A percentile compares a stretch with the other conserved stretches of the same genome.
Conservation (phyloP, 2,797 vertebrate genomes). For the Pipistrellus pygmaeus region DNA sequence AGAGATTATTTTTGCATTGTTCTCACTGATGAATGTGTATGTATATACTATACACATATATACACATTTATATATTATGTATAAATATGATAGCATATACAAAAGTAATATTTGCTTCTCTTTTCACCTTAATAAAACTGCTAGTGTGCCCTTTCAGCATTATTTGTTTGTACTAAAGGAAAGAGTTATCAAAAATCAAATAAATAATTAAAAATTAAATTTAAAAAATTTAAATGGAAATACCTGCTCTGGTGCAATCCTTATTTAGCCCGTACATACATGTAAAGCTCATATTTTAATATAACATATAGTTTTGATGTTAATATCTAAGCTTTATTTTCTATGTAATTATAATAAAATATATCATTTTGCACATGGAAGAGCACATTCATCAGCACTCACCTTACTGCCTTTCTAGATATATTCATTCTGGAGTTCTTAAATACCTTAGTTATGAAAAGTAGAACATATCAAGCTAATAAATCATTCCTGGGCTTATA, state of each 20-base stretch:
- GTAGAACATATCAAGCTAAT: neutral
- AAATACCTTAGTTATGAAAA: conserved; percentile 26
- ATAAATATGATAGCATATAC: neutral
- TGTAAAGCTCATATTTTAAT: conserved; percentile 3
- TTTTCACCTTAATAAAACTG: neutral
- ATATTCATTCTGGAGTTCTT: neutral
- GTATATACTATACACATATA: neutral
- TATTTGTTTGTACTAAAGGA: neutral
- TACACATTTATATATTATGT: neutral
- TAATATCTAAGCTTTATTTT: conserved; percentile 29
- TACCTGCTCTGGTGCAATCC: neutral
- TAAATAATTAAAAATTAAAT: neutral
- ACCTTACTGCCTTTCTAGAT: neutral
- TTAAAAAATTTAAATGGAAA: neutral
- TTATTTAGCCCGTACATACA: neutral
- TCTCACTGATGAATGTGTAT: neutral
- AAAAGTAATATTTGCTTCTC: neutral
- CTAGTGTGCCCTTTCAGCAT: neutral
- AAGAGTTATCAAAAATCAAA: neutral
- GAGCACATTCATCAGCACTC: neutral
- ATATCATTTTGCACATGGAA: neutral
- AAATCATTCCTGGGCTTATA: conserved; percentile 29
- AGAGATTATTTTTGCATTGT: neutral
- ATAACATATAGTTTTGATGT: neutral
- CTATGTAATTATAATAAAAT: neutral